phyloP scores from a whole-genome alignment of 2,888 invertebrate species.

The Tinea pellionella region DNA sequence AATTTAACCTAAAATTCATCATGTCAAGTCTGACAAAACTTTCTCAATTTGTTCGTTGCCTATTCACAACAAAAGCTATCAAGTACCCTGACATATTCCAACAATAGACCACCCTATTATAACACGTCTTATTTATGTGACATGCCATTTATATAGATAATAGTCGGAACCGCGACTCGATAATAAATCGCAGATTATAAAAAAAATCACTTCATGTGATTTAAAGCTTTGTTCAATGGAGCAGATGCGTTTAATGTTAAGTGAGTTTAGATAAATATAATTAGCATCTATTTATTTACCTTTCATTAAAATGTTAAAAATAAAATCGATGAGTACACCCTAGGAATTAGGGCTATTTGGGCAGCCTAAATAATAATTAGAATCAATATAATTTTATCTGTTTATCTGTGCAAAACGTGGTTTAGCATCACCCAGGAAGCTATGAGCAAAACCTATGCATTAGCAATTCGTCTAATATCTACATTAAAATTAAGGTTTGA shows the following conservation, averaged over 20 bases:
- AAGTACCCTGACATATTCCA: neutral
- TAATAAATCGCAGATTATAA: constrained; percentile 2
- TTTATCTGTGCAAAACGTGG: too few species aligned
- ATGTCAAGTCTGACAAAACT: neutral
- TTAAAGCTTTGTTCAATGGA: neutral
- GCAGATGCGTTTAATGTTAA: constrained; percentile 1
- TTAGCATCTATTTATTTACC: too few species aligned
- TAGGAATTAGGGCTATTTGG: too few species aligned
- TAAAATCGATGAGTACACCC: neutral
- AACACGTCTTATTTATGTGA: constrained; percentile 34
- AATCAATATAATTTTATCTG: too few species aligned
- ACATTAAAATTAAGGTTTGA: too few species aligned
- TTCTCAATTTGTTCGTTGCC: neutral
- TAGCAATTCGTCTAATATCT: too few species aligned
- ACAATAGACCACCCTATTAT: constrained; percentile 1
- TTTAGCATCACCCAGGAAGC: too few species aligned
- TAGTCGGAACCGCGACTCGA: constrained; percentile 1
- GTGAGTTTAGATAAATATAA: neutral
- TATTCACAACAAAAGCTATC: neutral
- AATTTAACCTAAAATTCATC: too few species aligned
- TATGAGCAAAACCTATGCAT: too few species aligned
- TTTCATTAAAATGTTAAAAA: neutral
- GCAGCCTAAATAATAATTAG: too few species aligned
- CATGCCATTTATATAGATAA: constrained; percentile 21
- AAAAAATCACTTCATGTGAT: neutral